Base-by-base conservation (phyloP, 2,113 vertebrate genomes). In the Rhipidura dahli region DNA sequence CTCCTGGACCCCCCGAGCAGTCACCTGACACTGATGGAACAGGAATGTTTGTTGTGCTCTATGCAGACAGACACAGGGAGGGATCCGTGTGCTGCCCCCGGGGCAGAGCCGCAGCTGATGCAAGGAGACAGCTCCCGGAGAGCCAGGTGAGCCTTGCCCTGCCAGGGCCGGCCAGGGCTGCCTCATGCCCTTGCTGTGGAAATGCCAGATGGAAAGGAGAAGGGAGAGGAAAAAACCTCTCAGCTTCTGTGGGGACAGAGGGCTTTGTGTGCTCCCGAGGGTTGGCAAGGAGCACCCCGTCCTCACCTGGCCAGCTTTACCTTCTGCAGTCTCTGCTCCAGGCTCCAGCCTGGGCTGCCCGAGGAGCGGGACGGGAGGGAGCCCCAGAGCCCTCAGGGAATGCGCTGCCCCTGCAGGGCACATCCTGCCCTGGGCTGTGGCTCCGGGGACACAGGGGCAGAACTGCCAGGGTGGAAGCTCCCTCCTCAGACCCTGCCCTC, bases 371-470 rank as follows among this genome's bases (percentile, higher is more conserved):
- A 37, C 15, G 19, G 33, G 33, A 69, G 39, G 21, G n/a, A 61
- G 26, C 30, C 6, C 26, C 2, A 21, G 1, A 18, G 40, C 22
- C 33, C 40, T 4, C 24, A 2, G 0, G 3, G 68, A 7, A 12
- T 7, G 4, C 4, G n/a, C 23, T 6, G 17, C 28, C 22, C 31
- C 83, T 51, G 24, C 24, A 28, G 47, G 54, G 71, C 61, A 23
- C 54, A 45, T 26, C 47, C 61, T 21, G 11, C 49, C 45, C 21
- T 1, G 3, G 51, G 30, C 37, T 27, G 33, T 7, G 12, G 28
- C 16, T 40, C 21, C 44, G 2, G 4, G 28, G 59, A 33, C 6
- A 24, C 2, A 17, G 47, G 23, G 53, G 44, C 33, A 59, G 72
- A 37, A 12, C 40, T 22, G 33, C 7, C 11, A 4, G 47, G 56